Conservation (phyloP, 2,113 vertebrate genomes). For the Galeopterus variegatus region DNA sequence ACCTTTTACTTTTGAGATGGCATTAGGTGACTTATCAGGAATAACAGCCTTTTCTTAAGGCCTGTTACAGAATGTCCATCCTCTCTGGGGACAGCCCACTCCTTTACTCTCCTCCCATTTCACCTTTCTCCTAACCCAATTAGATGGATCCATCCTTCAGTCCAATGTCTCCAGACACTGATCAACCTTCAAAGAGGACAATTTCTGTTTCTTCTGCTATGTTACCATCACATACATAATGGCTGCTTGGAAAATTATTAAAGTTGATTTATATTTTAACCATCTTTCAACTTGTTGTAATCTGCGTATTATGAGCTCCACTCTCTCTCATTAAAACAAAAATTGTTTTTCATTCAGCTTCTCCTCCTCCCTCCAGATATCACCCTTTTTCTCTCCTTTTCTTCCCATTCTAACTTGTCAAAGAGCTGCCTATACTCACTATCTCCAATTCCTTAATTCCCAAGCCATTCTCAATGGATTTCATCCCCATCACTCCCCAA, state of each 20-base stretch:
- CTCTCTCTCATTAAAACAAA: background rate
- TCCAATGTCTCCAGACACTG: background rate
- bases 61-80: background rate
- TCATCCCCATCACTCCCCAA: background rate
- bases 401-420: background rate
- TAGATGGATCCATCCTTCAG: background rate
- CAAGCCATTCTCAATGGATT: background rate
- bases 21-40: background rate
- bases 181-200: background rate
- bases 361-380: background rate
- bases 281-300: background rate
- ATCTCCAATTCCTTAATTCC: background rate
- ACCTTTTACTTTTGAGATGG: background rate
- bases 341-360: background rate
- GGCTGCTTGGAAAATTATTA: background rate
- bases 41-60: background rate
- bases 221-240: background rate
- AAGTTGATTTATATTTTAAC: slow-evolving; percentile 11
- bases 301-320: background rate
- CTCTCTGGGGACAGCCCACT: background rate
- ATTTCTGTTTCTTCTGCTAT: background rate
- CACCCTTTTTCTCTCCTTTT: background rate
- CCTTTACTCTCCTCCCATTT: accelerated
- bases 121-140: background rate
- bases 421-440: background rate